A percentile compares a stretch with the other conserved stretches of the same genome.
Conservation (phyloP, 2,797 vertebrate species). For the Antennarius maculatus region DNA sequence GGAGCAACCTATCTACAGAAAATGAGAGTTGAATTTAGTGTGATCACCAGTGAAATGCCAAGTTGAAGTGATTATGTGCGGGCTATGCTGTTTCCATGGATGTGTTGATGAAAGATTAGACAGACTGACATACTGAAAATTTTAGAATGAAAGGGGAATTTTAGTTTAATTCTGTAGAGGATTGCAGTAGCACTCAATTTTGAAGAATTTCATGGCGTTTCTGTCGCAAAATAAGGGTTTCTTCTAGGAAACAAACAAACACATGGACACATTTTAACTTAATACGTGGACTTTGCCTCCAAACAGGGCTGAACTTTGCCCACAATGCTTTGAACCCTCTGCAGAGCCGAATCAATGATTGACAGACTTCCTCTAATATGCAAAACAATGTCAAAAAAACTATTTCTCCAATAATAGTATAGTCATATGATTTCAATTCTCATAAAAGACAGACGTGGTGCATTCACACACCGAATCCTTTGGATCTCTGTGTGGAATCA, state of each 20-base stretch:
- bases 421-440: not conserved
- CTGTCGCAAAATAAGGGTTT: slow-evolving; percentile 1
- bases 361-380: not conserved
- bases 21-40: slow-evolving; percentile 23
- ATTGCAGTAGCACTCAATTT: slow-evolving; percentile 8
- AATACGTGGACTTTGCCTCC: slow-evolving; percentile 62
- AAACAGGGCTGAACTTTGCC: slow-evolving; percentile 45
- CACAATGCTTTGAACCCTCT: slow-evolving; percentile 28
- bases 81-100: slow-evolving; percentile 17
- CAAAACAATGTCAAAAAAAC: not conserved
- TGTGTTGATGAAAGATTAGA: slow-evolving; percentile 27
- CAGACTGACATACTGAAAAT: slow-evolving; percentile 20
- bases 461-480: not conserved
- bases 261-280: not conserved
- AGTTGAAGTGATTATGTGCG: slow-evolving; percentile 6
- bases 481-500: too few species aligned
- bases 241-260: not conserved
- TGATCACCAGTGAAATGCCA: not conserved
- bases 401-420: not conserved
- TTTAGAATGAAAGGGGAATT: not conserved
- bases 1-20: slow-evolving; percentile 13
- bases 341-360: slow-evolving; percentile 18
- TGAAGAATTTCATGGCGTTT: slow-evolving; percentile 7
- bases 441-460: not conserved
- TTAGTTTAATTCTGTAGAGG: not conserved